A percentile compares a stretch with the other conserved stretches of the same genome.
Conservation (phyloP, 2,113 vertebrate species). For the Axis porcinus region DNA sequence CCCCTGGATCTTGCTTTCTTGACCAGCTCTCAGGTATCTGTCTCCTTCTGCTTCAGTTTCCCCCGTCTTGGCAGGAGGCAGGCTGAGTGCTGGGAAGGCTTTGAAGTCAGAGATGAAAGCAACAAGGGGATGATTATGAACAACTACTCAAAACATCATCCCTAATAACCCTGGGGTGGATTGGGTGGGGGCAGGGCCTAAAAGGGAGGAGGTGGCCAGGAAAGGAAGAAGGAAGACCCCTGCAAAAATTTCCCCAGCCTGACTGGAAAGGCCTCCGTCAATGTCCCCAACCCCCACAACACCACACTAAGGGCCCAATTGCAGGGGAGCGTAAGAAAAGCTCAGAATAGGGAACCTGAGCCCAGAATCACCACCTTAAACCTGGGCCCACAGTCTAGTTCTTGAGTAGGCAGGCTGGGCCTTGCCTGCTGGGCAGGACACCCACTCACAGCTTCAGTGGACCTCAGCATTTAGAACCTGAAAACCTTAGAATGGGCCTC, state of each 20-base stretch:
- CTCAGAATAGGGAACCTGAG: not conserved
- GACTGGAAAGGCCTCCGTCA: not conserved
- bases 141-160: constrained; percentile 51
- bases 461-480: not conserved
- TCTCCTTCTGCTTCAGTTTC: constrained; percentile 38
- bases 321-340: not conserved
- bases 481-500: not conserved
- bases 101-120: constrained; percentile 74
- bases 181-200: not conserved
- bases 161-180: constrained; percentile 32
- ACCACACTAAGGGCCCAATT: not conserved
- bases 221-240: not conserved
- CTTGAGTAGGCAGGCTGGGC: not conserved
- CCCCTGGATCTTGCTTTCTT: not conserved
- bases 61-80: constrained; percentile 16
- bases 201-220: not conserved
- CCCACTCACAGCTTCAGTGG: not conserved
- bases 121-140: constrained; percentile 60
- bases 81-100: constrained; percentile 51
- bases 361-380: not conserved
- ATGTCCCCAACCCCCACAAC: fast-evolving
- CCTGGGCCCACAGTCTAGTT: not conserved
- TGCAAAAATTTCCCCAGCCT: not conserved
- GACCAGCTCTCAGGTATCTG: not conserved
- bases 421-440: not conserved